These are phyloP conservation scores for Edolisoma coerulescens DNA, from an alignment of 2,113 vertebrate genomes.

Conservation along the genomic window DNA sequence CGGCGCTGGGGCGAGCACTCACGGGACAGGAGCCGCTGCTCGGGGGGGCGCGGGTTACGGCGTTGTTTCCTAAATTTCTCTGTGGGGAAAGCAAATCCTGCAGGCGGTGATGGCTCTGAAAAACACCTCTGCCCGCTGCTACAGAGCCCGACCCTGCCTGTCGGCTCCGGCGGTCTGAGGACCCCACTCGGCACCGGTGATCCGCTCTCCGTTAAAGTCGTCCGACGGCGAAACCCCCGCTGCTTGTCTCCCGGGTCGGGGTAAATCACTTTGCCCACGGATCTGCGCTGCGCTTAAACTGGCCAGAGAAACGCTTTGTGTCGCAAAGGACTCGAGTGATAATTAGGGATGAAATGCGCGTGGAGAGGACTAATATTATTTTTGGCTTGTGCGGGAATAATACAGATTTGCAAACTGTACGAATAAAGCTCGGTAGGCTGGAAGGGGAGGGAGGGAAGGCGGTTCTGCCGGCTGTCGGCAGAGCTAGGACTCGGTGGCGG, in stretches of 20 bases:
- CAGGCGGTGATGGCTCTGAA: background rate
- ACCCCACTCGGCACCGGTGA: background rate
- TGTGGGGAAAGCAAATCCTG: background rate
- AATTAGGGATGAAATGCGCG: conserved; percentile 49
- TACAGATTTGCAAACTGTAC: background rate
- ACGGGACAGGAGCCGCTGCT: background rate
- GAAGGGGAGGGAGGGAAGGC: background rate
- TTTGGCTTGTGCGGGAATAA: conserved; percentile 35
- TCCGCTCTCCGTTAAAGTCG: background rate
- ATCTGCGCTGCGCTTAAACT: background rate
- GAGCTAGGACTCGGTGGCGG: rapidly evolving
- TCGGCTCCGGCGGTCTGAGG: background rate
- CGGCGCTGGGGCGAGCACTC: background rate
- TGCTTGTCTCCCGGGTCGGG: background rate
- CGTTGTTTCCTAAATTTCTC: background rate
- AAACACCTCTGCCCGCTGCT: background rate
- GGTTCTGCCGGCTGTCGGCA: background rate
- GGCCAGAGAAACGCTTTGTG: background rate
- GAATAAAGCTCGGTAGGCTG: background rate
- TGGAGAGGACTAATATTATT: conserved; percentile 49
- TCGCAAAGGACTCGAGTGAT: conserved; percentile 36
- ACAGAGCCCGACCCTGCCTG: background rate
- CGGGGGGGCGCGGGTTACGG: background rate
- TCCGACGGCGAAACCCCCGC: background rate
- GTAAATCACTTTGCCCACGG: background rate